Evolutionary conservation across 2,888 invertebrate genomes (phyloP).

Genomic region (Campopleginae sp.): DNA sequence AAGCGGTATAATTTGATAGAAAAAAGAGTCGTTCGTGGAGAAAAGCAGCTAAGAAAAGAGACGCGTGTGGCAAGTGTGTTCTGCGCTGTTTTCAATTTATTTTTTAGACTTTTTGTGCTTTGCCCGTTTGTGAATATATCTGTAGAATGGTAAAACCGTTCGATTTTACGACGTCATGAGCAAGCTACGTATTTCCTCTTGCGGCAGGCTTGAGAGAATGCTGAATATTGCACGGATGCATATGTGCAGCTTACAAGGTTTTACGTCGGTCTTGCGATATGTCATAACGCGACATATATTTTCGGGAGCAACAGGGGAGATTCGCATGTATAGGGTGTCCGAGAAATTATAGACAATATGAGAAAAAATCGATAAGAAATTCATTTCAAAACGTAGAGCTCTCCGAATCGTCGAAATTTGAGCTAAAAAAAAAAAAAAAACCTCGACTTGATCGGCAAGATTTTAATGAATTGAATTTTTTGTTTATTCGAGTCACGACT

Average conservation of each 20-base stretch:
- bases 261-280: constrained; percentile 45
- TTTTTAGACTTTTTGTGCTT: neutral
- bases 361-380: neutral
- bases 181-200: neutral
- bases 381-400: neutral
- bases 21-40: neutral
- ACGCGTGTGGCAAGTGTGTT: neutral
- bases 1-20: constrained; percentile 2
- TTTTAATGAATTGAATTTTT: neutral
- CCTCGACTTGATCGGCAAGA: neutral
- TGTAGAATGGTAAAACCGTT: neutral
- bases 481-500: neutral
- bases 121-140: neutral
- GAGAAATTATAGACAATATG: neutral
- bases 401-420: no score
- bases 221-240: constrained; percentile 38
- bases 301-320: constrained; percentile 14
- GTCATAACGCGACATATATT: constrained; percentile 25
- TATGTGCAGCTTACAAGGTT: constrained; percentile 41
- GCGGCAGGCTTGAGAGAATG: constrained; percentile 1
- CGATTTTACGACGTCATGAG: neutral
- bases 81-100: neutral
- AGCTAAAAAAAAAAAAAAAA: neutral
- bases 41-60: neutral
- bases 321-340: neutral